These are phyloP conservation scores for Tortricodes alternella DNA, from an alignment of 2,888 invertebrate species.

Conservation along the genomic window DNA sequence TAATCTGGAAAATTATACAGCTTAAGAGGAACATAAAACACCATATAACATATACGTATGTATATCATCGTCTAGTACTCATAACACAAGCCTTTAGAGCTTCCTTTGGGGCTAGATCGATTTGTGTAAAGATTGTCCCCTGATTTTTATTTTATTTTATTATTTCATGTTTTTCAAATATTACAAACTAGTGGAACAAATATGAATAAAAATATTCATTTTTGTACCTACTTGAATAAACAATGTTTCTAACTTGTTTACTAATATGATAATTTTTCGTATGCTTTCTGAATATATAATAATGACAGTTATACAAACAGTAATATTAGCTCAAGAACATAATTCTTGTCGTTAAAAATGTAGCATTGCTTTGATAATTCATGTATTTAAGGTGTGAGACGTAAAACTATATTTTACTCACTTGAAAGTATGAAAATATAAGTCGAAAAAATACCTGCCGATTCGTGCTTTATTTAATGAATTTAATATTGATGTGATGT, in stretches of 20 bases:
- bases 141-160: not conserved
- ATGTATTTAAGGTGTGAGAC: constrained; percentile 26
- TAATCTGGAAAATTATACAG: too few relatives aligned
- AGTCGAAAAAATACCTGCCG: too few relatives aligned
- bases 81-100: too few relatives aligned
- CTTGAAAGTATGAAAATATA: not conserved
- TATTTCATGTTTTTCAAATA: not conserved
- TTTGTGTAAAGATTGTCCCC: too few relatives aligned
- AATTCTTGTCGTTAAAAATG: constrained; percentile 1
- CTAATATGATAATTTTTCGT: constrained; percentile 14
- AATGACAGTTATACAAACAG: constrained; percentile 22
- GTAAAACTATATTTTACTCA: not conserved
- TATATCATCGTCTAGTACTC: too few relatives aligned
- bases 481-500: too few relatives aligned
- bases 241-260: not conserved
- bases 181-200: not conserved
- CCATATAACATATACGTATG: too few relatives aligned
- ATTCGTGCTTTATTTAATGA: too few relatives aligned
- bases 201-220: not conserved
- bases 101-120: too few relatives aligned
- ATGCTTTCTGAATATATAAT: constrained; percentile 8
- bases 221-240: not conserved
- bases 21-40: too few relatives aligned
- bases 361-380: constrained; percentile 17
- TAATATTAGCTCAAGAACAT: not conserved